These are phyloP conservation scores for Callosobruchus maculatus DNA, from an alignment of 2,888 invertebrate genomes.

Conservation along the genomic window DNA sequence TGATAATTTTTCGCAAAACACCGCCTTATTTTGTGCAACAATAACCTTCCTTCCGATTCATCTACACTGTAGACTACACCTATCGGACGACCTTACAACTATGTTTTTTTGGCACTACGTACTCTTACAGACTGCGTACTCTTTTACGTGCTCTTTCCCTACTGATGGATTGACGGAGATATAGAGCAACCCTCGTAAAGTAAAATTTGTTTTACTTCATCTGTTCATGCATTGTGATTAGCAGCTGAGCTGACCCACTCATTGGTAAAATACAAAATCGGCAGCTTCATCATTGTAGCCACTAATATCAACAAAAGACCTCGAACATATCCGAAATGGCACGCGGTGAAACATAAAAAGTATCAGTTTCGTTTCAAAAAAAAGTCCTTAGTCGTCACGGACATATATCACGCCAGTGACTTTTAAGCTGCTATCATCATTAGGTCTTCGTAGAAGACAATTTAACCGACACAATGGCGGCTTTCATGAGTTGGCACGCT, in stretches of 20 bases:
- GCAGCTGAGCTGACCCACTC: not conserved
- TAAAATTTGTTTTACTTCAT: too few relatives aligned
- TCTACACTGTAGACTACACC: too few relatives aligned
- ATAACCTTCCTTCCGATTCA: too few relatives aligned
- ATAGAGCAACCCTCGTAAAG: too few relatives aligned
- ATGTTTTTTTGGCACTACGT: too few relatives aligned
- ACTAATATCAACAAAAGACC: not conserved
- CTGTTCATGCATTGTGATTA: not conserved
- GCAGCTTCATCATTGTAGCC: not conserved
- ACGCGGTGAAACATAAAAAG: not conserved
- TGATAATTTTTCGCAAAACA: too few relatives aligned
- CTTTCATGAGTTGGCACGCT: not conserved
- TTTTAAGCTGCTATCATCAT: not conserved
- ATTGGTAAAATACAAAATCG: not conserved
- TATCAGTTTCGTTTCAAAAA: not conserved
- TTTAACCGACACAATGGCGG: not conserved
- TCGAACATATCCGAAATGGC: not conserved
- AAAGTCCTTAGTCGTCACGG: not conserved
- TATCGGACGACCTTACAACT: too few relatives aligned
- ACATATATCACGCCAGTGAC: not conserved
- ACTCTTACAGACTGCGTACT: too few relatives aligned
- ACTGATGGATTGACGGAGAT: too few relatives aligned
- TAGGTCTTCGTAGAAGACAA: not conserved
- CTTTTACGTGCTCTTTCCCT: too few relatives aligned
- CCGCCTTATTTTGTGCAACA: too few relatives aligned